A percentile compares a stretch with the other conserved stretches of the same genome.
These are phyloP conservation scores for Crenuchus spilurus DNA, from an alignment of 2,797 vertebrate species.

Conservation along the genomic window DNA sequence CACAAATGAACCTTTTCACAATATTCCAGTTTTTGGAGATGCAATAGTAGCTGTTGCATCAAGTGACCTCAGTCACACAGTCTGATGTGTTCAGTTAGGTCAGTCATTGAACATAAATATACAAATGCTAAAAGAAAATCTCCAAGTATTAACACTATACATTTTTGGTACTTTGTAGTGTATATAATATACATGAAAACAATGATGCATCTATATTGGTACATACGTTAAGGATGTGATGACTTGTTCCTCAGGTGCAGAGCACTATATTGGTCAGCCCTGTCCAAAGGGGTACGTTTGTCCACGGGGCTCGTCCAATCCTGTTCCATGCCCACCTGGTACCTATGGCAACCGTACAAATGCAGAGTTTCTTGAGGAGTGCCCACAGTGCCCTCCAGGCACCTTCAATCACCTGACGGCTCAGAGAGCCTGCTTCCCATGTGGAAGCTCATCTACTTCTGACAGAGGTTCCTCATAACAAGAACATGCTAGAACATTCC, in stretches of 20 bases:
- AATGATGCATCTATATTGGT: background rate
- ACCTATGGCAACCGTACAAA: constrained; percentile 76
- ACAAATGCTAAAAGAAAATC: no score
- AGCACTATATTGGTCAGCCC: constrained; percentile 72
- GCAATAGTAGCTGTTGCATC: no score
- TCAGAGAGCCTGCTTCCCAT: constrained; percentile 88
- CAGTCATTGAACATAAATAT: background rate
- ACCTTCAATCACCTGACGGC: constrained; percentile 86
- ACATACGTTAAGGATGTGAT: background rate
- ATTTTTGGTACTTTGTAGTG: background rate
- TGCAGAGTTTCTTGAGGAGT: constrained; percentile 70
- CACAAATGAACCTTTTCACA: no score
- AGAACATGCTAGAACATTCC: background rate
- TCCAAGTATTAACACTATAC: background rate
- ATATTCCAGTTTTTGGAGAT: no score
- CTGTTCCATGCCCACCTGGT: constrained; percentile 84
- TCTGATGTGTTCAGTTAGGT: no score
- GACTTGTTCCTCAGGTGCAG: constrained; percentile 71
- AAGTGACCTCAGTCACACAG: no score
- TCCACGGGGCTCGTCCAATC: constrained; percentile 70
- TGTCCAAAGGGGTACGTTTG: constrained; percentile 86
- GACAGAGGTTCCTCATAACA: constrained; percentile 69
- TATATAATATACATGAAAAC: background rate
- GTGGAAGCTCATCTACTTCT: constrained; percentile 88
- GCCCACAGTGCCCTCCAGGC: constrained; percentile 81